Percentiles rank a stretch among this genome's conserved stretches.
phyloP scores from a whole-genome alignment of 2,888 invertebrate species.

The Fissipunctia ypsillon region DNA sequence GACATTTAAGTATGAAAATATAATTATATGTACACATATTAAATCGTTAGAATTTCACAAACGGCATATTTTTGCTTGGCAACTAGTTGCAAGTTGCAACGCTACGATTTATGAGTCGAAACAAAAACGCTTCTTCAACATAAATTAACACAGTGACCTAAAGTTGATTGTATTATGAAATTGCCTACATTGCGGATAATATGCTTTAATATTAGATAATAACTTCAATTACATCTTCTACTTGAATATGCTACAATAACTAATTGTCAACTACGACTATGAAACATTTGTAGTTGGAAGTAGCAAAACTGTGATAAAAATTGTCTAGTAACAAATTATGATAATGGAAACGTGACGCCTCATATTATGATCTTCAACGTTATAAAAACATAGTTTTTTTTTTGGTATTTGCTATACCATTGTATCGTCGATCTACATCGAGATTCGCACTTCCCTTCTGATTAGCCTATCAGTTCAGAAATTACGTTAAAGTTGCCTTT shows the following conservation, averaged over 20 bases:
- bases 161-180: conserved; percentile 48
- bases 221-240: conserved; percentile 33
- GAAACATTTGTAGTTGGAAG: conserved; percentile 11
- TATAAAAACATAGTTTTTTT: conserved; percentile 15
- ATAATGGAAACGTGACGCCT: background rate
- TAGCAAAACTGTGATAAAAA: background rate
- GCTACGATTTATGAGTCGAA: conserved; percentile 63
- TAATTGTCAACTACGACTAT: conserved; percentile 8
- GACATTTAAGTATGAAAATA: conserved; percentile 61
- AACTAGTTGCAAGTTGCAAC: conserved; percentile 44
- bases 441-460: conserved; percentile 53
- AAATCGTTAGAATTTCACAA: conserved; percentile 59
- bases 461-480: conserved; percentile 55
- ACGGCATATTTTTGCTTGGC: conserved; percentile 49
- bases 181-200: conserved; percentile 27
- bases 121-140: conserved; percentile 51
- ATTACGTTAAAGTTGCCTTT: conserved; percentile 64
- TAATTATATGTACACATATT: conserved; percentile 48
- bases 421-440: conserved; percentile 47
- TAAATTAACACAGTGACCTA: conserved; percentile 61
- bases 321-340: conserved; percentile 7
- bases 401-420: conserved; percentile 1
- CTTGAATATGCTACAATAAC: conserved; percentile 12
- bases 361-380: background rate
- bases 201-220: conserved; percentile 48